Evolutionary conservation across 2,113 vertebrate species (phyloP).

Genomic region (Danionella cerebrum): DNA sequence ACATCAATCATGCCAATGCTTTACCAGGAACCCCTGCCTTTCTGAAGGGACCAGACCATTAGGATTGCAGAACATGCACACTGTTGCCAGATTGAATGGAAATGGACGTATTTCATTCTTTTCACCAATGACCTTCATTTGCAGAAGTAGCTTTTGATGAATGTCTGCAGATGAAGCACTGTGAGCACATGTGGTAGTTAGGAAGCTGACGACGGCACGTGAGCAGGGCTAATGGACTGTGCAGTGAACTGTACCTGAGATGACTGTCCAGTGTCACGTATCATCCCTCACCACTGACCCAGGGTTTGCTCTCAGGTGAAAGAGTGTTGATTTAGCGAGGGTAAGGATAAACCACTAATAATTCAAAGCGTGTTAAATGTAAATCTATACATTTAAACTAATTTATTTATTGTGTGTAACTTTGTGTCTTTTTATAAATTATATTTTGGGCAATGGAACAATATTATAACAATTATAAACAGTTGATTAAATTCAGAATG

Average conservation of each 20-base stretch:
- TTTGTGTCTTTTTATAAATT: too few species aligned
- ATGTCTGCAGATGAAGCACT: slow-evolving; percentile 27
- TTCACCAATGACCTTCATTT: slow-evolving; percentile 16
- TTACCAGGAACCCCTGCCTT: slow-evolving; percentile 36
- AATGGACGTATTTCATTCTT: slow-evolving; percentile 29
- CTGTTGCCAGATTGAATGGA: slow-evolving; percentile 40
- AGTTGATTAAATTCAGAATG: too few species aligned
- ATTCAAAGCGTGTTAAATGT: too few species aligned
- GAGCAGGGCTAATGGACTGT: slow-evolving; percentile 48
- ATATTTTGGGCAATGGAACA: too few species aligned
- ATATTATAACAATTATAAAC: too few species aligned
- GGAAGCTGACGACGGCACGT: slow-evolving; percentile 34
- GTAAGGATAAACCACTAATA: too few species aligned
- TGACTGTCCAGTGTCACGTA: slow-evolving; percentile 59
- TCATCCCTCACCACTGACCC: slow-evolving; percentile 50
- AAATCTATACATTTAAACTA: too few species aligned
- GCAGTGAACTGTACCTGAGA: slow-evolving; percentile 57
- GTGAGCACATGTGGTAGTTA: background rate
- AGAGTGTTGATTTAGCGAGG: too few species aligned
- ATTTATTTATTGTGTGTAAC: too few species aligned
- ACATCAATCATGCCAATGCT: slow-evolving; percentile 49
- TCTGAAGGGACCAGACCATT: slow-evolving; percentile 32
- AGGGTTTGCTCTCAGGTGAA: slow-evolving; percentile 55
- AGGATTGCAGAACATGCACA: slow-evolving; percentile 29
- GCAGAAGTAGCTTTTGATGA: too few species aligned